These are phyloP conservation scores for Ganaspis brasiliensis DNA, from an alignment of 2,888 invertebrate species.

Conservation along the genomic window DNA sequence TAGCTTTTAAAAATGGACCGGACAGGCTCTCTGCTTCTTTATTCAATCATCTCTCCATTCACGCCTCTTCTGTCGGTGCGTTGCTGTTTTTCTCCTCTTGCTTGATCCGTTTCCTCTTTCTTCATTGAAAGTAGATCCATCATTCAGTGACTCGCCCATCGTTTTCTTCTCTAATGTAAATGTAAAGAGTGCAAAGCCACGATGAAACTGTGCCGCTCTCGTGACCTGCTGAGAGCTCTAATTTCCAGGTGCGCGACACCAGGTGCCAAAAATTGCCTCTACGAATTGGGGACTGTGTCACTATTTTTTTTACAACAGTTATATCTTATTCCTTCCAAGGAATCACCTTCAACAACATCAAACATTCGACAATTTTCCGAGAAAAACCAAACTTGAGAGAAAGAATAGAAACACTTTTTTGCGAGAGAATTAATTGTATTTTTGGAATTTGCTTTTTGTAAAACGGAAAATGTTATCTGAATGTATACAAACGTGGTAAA, in stretches of 20 bases:
- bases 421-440: too few species aligned
- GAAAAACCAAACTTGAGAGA: background rate
- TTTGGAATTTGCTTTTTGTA: too few species aligned
- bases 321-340: conserved; percentile 25
- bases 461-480: too few species aligned
- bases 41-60: conserved; percentile 78
- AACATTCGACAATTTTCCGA: background rate
- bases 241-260: conserved; percentile 68
- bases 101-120: conserved; percentile 45
- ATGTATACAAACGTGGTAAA: too few species aligned
- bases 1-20: conserved; percentile 60
- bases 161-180: conserved; percentile 61
- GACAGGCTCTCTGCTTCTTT: conserved; percentile 70
- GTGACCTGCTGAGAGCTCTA: conserved; percentile 59
- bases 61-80: conserved; percentile 68
- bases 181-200: conserved; percentile 59
- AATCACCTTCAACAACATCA: background rate
- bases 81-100: conserved; percentile 29
- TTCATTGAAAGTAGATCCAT: conserved; percentile 67
- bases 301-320: background rate
- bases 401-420: too few species aligned
- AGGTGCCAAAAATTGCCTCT: conserved; percentile 50
- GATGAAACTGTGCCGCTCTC: conserved; percentile 56
- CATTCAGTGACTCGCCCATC: conserved; percentile 56
- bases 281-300: conserved; percentile 37